Conservation (phyloP, 1,140 invertebrate species). For the Zaprionus inermis region DNA sequence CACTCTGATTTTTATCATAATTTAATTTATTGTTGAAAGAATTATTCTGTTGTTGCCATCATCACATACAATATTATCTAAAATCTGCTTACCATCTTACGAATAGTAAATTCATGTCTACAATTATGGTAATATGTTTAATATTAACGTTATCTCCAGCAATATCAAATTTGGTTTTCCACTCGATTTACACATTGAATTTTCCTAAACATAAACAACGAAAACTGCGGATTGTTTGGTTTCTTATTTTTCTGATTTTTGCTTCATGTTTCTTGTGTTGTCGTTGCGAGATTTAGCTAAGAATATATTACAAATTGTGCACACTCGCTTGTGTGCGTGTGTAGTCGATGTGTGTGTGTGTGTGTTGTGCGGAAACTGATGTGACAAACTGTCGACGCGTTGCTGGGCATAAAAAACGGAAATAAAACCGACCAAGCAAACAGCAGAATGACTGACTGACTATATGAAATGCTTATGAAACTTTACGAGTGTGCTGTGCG, state of each 20-base stretch:
- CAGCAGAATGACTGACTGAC: neutral
- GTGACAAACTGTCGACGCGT: slow-evolving; percentile 14
- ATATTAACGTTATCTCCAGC: slow-evolving; percentile 6
- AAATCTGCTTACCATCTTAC: slow-evolving; percentile 68
- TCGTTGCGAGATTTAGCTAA: slow-evolving; percentile 8
- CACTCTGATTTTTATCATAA: slow-evolving; percentile 37
- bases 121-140: slow-evolving; percentile 39
- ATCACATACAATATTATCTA: slow-evolving; percentile 72
- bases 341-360: slow-evolving; percentile 14
- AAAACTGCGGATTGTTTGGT: slow-evolving; percentile 7
- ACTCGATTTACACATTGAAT: slow-evolving; percentile 9
- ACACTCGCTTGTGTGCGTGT: neutral
- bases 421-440: slow-evolving; percentile 7
- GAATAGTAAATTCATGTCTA: slow-evolving; percentile 75
- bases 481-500: slow-evolving; percentile 22
- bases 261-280: neutral
- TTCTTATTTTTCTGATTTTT: neutral
- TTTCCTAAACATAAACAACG: slow-evolving; percentile 2
- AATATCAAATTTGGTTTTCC: slow-evolving; percentile 7
- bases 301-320: slow-evolving; percentile 24
- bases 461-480: slow-evolving; percentile 21
- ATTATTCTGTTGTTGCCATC: slow-evolving; percentile 53
- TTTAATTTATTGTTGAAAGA: slow-evolving; percentile 59
- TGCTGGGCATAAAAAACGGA: slow-evolving; percentile 5
- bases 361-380: slow-evolving; percentile 44